Percentiles rank a stretch among this genome's conserved stretches.
Evolutionary conservation across 2,797 vertebrate genomes (phyloP).

Genomic region (Spinus olivaceus): DNA sequence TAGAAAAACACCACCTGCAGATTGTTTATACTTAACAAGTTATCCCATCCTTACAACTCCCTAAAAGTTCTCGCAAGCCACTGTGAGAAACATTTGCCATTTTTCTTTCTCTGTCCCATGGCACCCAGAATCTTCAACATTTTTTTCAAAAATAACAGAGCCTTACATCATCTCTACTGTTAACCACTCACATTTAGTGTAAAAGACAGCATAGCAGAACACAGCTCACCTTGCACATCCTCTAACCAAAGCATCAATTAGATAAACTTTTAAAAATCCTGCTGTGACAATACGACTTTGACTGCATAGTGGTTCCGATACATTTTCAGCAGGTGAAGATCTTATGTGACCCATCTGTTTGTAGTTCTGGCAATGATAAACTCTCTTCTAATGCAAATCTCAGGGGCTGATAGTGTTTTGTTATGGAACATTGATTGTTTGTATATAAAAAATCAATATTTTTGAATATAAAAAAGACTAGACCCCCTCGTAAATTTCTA

Average conservation of each 20-base stretch:
- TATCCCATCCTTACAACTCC: too few species aligned
- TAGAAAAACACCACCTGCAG: too few species aligned
- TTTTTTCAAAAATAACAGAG: not conserved
- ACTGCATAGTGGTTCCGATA: not conserved
- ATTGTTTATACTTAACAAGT: too few species aligned
- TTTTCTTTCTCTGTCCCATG: too few species aligned
- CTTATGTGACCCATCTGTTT: not conserved
- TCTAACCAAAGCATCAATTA: not conserved
- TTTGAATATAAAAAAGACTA: not conserved
- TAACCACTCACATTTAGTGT: not conserved
- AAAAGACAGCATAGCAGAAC: not conserved
- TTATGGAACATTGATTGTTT: not conserved
- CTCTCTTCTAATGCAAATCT: not conserved
- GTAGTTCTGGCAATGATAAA: not conserved
- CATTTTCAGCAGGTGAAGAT: not conserved
- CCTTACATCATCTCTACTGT: not conserved
- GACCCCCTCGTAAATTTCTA: too few species aligned
- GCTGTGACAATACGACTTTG: not conserved
- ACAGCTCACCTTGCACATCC: not conserved
- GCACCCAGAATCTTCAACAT: too few species aligned
- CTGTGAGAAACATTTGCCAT: too few species aligned
- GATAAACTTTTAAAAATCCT: not conserved
- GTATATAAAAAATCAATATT: not conserved
- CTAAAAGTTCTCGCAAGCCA: too few species aligned
- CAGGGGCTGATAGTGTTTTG: not conserved